Evolutionary conservation across 1,140 invertebrate species (phyloP), one percentile per base, ranked within the genome.

Genomic region (Nephila pilipes): DNA sequence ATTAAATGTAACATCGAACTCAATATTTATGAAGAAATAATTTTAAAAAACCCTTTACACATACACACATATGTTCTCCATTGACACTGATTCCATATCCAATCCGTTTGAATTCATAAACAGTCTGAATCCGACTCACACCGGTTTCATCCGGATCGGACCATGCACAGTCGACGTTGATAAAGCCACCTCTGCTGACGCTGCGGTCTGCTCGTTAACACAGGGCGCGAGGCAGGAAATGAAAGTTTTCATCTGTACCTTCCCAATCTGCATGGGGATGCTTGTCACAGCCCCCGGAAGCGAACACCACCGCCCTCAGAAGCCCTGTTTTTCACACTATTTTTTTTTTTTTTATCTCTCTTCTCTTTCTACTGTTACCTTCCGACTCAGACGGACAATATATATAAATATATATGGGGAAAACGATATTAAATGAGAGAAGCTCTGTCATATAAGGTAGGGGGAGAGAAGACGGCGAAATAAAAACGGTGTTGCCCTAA

Each of bases 201-300:
- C 89, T 91, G 89, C 89, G 89, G 89, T 91, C 89, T 91, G 79
- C 90, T 92, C 90, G 90, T 92, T 92, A 92, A 92, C 90, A 92
- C n/a, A 81, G 90, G 90, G 90, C 90, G 90, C 90, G n/a, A 85
- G 46, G 69, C 90, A 85, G 90, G 90, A 92, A 92, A 92, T 92
- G 90, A 92, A 92, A 92, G 90, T 92, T 92, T 92, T 92, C 90
- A 92, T 92, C 90, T 92, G 89, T 58, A 83, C 79, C 75, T 83
- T 79, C 89, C 89, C 89, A 83, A 91, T 91, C 89, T 91, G 90
- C 90, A 92, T 92, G 60, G 58, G 90, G 88, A 25, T 20, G n/a
- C 36, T 29, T 79, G 60, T 65, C 90, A 29, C 81, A 81, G 63
- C 60, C 83, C 6, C 90, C 90, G 80, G 81, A 85, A 92, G 54